A percentile compares a stretch with the other conserved stretches of the same genome.
Conservation (phyloP, 2,113 vertebrate species). For the Tautogolabrus adspersus region DNA sequence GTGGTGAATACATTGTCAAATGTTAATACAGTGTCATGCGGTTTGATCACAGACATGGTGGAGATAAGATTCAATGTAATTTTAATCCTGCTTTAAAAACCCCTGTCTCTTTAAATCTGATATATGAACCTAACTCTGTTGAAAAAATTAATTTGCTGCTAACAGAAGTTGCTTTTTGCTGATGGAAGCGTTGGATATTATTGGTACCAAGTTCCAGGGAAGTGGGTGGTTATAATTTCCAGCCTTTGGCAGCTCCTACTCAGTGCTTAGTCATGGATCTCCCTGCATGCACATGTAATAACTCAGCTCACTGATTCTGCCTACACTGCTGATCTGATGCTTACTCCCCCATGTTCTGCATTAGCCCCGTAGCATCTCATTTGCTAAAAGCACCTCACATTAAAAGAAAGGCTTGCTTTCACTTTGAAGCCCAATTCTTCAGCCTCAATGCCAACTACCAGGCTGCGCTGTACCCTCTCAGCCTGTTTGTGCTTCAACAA, state of each 20-base stretch:
- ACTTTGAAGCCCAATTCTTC: not conserved
- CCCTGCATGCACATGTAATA: constrained; percentile 48
- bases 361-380: constrained; percentile 38
- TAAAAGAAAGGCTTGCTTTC: not conserved
- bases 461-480: not conserved
- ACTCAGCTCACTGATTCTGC: constrained; percentile 48
- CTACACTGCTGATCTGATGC: constrained; percentile 44
- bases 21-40: not conserved
- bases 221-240: constrained; percentile 23
- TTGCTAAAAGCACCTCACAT: constrained; percentile 34
- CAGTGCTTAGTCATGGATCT: constrained; percentile 65
- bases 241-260: constrained; percentile 52
- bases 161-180: not conserved
- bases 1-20: not conserved
- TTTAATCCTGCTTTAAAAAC: no score
- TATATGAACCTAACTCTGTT: not conserved
- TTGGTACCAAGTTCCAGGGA: constrained; percentile 6
- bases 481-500: not conserved
- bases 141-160: not conserved
- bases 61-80: not conserved
- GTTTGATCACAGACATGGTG: constrained; percentile 3
- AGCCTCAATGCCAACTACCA: not conserved
- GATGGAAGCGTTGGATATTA: constrained; percentile 1
- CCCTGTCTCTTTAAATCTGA: not conserved
- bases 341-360: constrained; percentile 8